Conservation (phyloP, 2,113 vertebrate species). For the Crotophaga sulcirostris region DNA sequence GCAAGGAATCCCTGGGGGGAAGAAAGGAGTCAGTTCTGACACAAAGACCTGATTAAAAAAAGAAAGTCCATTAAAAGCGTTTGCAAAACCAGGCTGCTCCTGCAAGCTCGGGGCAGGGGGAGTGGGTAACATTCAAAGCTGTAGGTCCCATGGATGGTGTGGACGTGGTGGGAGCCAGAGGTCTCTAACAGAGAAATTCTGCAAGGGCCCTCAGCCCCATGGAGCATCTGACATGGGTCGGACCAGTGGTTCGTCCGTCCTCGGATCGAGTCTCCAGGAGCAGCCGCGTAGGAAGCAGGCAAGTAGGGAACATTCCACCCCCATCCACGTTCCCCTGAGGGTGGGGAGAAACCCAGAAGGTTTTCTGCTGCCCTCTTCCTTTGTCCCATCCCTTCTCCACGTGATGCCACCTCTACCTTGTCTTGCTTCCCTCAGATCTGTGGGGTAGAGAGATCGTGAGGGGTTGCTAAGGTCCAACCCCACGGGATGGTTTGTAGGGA, state of each 20-base stretch:
- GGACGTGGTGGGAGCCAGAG: background rate
- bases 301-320: background rate
- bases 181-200: background rate
- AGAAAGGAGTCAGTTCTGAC: conserved; percentile 34
- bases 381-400: background rate
- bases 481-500: fast-evolving
- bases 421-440: background rate
- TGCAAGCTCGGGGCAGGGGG: background rate
- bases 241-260: background rate
- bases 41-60: conserved; percentile 66
- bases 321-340: background rate
- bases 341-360: background rate
- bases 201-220: conserved; percentile 9
- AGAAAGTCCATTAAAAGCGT: conserved; percentile 44
- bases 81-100: conserved; percentile 54
- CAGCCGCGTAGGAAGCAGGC: conserved; percentile 46
- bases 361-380: background rate
- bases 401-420: fast-evolving
- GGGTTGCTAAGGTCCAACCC: background rate
- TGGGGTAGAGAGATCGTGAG: background rate
- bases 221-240: conserved; percentile 52
- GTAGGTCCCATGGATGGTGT: background rate
- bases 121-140: background rate
- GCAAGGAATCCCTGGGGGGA: conserved; percentile 30
- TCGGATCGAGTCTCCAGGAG: conserved; percentile 11